Evolutionary conservation across 2,888 invertebrate genomes (phyloP).

Genomic region (Volucella zonaria): DNA sequence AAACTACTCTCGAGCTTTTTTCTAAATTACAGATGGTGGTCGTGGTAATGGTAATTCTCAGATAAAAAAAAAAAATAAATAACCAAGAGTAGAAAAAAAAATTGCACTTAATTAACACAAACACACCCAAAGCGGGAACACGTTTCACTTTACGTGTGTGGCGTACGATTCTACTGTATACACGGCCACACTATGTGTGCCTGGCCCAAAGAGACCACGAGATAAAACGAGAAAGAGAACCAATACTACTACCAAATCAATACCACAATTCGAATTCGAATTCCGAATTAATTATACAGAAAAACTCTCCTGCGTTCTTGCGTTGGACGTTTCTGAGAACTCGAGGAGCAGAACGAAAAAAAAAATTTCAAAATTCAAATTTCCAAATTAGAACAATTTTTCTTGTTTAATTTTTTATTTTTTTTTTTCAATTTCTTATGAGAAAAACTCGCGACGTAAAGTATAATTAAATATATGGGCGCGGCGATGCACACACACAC

Average conservation of each 20-base stretch:
- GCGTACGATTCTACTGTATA: slow-evolving; percentile 48
- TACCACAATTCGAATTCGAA: background rate
- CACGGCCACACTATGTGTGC: slow-evolving; percentile 46
- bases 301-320: slow-evolving; percentile 64
- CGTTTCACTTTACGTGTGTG: slow-evolving; percentile 64
- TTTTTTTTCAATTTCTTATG: background rate
- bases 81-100: slow-evolving; percentile 46
- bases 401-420: slow-evolving; percentile 20
- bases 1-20: slow-evolving; percentile 56
- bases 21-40: slow-evolving; percentile 40
- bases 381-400: slow-evolving; percentile 33
- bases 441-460: slow-evolving; percentile 54
- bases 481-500: slow-evolving; percentile 71
- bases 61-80: slow-evolving; percentile 50
- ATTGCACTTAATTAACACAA: slow-evolving; percentile 74
- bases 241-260: background rate
- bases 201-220: slow-evolving; percentile 49
- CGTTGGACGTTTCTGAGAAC: slow-evolving; percentile 50
- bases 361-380: slow-evolving; percentile 11
- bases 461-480: slow-evolving; percentile 68
- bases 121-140: slow-evolving; percentile 69
- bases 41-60: slow-evolving; percentile 50
- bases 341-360: slow-evolving; percentile 34
- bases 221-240: slow-evolving; percentile 62
- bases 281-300: slow-evolving; percentile 73